phyloP scores from a whole-genome alignment of 2,113 vertebrate species.

The Casuarius casuarius region DNA sequence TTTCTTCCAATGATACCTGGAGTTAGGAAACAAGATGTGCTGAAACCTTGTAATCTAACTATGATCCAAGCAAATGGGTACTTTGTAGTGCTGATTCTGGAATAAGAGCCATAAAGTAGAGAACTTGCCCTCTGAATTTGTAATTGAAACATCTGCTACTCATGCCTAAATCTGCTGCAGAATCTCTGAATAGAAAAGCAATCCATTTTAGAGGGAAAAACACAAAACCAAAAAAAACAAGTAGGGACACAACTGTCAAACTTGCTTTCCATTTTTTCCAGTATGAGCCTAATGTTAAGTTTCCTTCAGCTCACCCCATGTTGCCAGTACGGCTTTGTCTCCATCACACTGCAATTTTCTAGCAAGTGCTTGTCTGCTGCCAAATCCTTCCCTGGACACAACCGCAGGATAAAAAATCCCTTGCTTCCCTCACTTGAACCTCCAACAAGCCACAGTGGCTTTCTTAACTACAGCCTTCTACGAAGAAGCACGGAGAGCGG shows the following conservation, averaged over 20 bases:
- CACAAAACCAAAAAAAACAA: not conserved
- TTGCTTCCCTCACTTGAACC: not conserved
- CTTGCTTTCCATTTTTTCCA: not conserved
- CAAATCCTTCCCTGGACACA: slow-evolving; percentile 4
- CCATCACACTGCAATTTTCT: not conserved
- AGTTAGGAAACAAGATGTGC: not conserved
- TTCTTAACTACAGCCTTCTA: not conserved
- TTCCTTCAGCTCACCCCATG: not conserved
- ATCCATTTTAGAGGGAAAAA: not conserved
- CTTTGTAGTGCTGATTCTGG: not conserved
- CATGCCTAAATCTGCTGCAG: slow-evolving; percentile 4
- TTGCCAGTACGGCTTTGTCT: slow-evolving; percentile 11
- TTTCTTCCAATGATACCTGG: not conserved
- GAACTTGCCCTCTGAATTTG: slow-evolving; percentile 10
- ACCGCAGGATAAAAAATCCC: not conserved
- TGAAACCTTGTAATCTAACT: not conserved
- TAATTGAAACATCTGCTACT: not conserved
- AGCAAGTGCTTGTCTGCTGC: not conserved
- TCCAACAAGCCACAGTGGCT: not conserved
- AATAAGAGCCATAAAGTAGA: not conserved
- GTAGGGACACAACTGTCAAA: slow-evolving; percentile 12
- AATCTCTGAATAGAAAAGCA: not conserved
- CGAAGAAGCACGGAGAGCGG: not conserved
- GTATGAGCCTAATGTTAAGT: not conserved
- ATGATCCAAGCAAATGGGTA: not conserved